These are phyloP conservation scores for Eciton burchellii DNA, from an alignment of 1,140 invertebrate species.

Conservation along the genomic window DNA sequence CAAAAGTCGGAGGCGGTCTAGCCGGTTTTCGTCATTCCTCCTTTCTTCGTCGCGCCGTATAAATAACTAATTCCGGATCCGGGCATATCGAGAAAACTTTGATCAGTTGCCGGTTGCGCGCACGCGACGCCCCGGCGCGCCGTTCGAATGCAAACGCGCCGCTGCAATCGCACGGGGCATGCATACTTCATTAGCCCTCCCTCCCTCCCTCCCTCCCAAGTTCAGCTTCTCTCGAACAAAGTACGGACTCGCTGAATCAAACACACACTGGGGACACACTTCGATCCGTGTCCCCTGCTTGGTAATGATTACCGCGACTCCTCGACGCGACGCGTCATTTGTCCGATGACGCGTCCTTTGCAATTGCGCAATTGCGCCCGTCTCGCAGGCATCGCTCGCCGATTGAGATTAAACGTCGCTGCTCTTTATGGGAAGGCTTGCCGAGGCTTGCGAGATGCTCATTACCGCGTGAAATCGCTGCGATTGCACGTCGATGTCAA, in stretches of 20 bases:
- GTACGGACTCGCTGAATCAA: constrained; percentile 55
- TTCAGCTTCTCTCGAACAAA: constrained; percentile 44
- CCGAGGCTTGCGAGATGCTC: background rate
- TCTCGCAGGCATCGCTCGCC: background rate
- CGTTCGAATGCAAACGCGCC: constrained; percentile 54
- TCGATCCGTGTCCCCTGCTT: constrained; percentile 31
- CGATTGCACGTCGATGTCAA: too few relatives aligned
- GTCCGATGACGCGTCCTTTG: constrained; percentile 15
- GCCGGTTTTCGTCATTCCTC: constrained; percentile 38
- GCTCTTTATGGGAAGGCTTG: background rate
- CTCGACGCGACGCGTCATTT: constrained; percentile 23
- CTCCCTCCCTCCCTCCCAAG: constrained; percentile 64
- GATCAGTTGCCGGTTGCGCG: constrained; percentile 74
- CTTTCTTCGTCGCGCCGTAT: constrained; percentile 67
- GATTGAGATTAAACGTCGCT: background rate
- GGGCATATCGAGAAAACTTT: constrained; percentile 80
- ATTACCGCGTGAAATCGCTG: too few relatives aligned
- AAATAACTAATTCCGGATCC: constrained; percentile 81
- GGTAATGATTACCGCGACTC: constrained; percentile 9
- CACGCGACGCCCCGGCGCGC: constrained; percentile 43
- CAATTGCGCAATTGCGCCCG: background rate
- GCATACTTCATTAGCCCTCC: constrained; percentile 79
- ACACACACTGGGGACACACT: constrained; percentile 32
- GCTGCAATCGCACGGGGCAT: constrained; percentile 70
- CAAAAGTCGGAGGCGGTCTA: constrained; percentile 32